A percentile compares a stretch with the other conserved stretches of the same genome.
Evolutionary conservation across 64 coral and sea anemone genomes (phyloP).

Genomic region (Dendrophyllia cribrosa): DNA sequence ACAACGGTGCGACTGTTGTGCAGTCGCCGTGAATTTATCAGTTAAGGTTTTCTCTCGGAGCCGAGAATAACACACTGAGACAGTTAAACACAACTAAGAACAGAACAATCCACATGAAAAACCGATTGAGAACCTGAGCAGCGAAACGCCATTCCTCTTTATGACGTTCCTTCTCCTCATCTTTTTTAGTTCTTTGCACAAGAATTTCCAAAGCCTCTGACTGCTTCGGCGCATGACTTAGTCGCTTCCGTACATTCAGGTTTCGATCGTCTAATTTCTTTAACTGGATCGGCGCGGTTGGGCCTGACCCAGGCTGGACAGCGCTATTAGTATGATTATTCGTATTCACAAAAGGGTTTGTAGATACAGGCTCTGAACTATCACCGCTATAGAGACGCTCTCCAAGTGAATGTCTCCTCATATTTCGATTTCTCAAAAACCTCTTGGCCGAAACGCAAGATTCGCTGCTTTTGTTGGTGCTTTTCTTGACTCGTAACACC

Average conservation of each 20-base stretch:
- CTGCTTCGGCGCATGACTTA: constrained; percentile 15
- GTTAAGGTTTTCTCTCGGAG: constrained; percentile 57
- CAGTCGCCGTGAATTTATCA: neutral
- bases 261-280: constrained; percentile 17
- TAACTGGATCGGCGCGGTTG: constrained; percentile 6
- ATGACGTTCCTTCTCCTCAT: constrained; percentile 78
- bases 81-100: constrained; percentile 83
- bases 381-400: constrained; percentile 52
- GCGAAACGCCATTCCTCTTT: constrained; percentile 92
- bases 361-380: constrained; percentile 7
- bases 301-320: constrained; percentile 14
- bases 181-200: constrained; percentile 79
- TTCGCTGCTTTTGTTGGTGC: constrained; percentile 8
- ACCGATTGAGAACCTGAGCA: constrained; percentile 77
- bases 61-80: constrained; percentile 72
- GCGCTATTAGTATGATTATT: constrained; percentile 4
- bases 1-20: no score
- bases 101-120: constrained; percentile 95
- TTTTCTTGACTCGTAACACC: constrained; percentile 52
- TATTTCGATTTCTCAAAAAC: constrained; percentile 32
- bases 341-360: neutral
- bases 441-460: neutral
- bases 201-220: constrained; percentile 81
- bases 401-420: constrained; percentile 29
- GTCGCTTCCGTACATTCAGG: constrained; percentile 35